Conservation (phyloP, 2,888 invertebrate species). For the Dione juno region DNA sequence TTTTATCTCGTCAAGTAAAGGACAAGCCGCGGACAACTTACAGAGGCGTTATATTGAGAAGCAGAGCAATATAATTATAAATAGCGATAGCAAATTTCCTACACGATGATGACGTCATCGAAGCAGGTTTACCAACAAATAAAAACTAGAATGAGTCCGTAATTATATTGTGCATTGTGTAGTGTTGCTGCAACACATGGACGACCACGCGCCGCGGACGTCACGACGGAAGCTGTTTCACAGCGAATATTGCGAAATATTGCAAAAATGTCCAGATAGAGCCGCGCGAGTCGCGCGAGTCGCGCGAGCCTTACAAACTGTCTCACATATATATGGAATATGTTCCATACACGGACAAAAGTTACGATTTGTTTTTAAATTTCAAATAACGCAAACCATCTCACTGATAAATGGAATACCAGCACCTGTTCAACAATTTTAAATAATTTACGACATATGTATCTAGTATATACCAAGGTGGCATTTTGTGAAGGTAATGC, state of each 20-base stretch:
- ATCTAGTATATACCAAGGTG: too few relatives aligned
- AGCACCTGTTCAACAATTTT: too few relatives aligned
- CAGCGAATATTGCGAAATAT: slow-evolving; percentile 3
- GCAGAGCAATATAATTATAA: too few relatives aligned
- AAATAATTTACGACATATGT: too few relatives aligned
- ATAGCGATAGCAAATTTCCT: too few relatives aligned
- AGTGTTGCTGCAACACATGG: slow-evolving; percentile 11
- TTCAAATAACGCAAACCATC: not conserved
- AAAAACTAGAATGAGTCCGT: not conserved
- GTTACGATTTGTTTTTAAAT: not conserved
- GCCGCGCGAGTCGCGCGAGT: not conserved
- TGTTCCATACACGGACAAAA: slow-evolving; percentile 12
- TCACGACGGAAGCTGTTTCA: slow-evolving; percentile 3
- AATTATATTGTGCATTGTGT: not conserved
- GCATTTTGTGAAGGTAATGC: too few relatives aligned
- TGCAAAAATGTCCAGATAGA: slow-evolving; percentile 22
- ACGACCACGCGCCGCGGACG: not conserved
- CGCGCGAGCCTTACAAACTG: slow-evolving; percentile 4
- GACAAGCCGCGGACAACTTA: too few relatives aligned
- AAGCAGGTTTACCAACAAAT: not conserved
- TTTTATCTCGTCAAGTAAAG: too few relatives aligned
- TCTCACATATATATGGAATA: slow-evolving; percentile 24
- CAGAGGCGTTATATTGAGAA: too few relatives aligned
- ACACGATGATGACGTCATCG: too few relatives aligned
- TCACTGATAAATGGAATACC: not conserved